Evolutionary conservation across 1,140 invertebrate genomes (phyloP).

Genomic region (Leptopilina boulardi): DNA sequence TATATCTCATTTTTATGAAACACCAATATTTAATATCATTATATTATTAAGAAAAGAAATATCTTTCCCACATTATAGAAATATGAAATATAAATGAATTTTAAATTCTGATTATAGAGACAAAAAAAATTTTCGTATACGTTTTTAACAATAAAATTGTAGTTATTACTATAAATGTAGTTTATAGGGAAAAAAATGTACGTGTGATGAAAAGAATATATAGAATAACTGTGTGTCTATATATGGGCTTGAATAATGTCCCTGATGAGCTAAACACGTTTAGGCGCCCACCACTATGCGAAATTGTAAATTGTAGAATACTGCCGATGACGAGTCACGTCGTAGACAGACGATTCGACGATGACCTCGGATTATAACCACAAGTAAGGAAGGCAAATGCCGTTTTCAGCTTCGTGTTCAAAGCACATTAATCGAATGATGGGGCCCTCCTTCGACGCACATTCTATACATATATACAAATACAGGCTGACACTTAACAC

Average conservation of each 20-base stretch:
- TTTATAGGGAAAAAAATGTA: no score
- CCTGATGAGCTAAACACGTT: not conserved
- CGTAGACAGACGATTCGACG: not conserved
- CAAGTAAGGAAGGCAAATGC: slow-evolving; percentile 9
- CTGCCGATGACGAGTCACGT: not conserved
- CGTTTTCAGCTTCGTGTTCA: slow-evolving; percentile 8
- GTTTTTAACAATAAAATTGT: no score
- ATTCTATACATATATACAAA: slow-evolving; percentile 22
- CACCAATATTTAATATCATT: no score
- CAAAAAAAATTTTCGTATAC: no score
- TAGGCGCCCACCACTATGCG: slow-evolving; percentile 13
- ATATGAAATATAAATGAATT: no score
- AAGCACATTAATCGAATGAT: slow-evolving; percentile 29
- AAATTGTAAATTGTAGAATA: slow-evolving; percentile 15
- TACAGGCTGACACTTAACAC: not conserved
- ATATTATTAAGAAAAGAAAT: no score
- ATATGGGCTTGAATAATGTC: not conserved
- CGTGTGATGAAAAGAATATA: not conserved
- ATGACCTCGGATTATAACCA: slow-evolving; percentile 11
- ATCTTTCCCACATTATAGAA: no score
- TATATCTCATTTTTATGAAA: no score
- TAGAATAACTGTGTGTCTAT: not conserved
- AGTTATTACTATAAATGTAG: no score
- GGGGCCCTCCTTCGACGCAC: not conserved
- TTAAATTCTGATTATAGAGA: no score